These are phyloP conservation scores for Blomia tropicalis DNA, from an alignment of 2,888 invertebrate species.

Conservation along the genomic window DNA sequence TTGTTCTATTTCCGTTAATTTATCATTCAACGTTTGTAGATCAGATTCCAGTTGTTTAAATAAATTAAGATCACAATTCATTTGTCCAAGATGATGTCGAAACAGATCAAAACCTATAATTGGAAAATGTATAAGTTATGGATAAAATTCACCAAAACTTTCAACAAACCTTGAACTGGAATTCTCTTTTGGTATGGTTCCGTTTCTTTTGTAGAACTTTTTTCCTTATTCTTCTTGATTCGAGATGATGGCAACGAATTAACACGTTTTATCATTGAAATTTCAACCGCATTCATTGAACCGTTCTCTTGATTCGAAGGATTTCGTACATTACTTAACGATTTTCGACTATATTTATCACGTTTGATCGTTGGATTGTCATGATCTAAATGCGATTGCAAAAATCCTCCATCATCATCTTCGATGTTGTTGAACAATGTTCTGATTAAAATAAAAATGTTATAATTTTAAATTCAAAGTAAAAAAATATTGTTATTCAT, in stretches of 20 bases:
- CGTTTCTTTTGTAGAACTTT: neutral
- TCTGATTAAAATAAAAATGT: neutral
- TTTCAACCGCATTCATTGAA: neutral
- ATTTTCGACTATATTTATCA: neutral
- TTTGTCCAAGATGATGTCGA: conserved; percentile 5
- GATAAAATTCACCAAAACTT: too few relatives aligned
- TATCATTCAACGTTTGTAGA: neutral
- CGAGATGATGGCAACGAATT: neutral
- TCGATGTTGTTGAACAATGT: neutral
- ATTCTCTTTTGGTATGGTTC: neutral
- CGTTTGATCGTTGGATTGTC: neutral
- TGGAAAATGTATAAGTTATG: neutral
- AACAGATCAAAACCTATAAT: conserved; percentile 1
- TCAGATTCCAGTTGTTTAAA: conserved; percentile 2
- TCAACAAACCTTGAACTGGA: neutral
- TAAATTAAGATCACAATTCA: neutral
- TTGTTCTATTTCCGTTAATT: neutral
- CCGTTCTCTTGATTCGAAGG: neutral
- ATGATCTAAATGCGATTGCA: too few relatives aligned
- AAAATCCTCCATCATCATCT: conserved; percentile 6
- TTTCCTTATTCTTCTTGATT: neutral
- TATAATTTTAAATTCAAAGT: too few relatives aligned
- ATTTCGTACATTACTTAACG: neutral
- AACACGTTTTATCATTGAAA: neutral
- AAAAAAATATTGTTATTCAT: too few relatives aligned